Evolutionary conservation across 1,140 invertebrate species (phyloP), one percentile per base, ranked within the genome.

Genomic region (Hirudo medicinalis): DNA sequence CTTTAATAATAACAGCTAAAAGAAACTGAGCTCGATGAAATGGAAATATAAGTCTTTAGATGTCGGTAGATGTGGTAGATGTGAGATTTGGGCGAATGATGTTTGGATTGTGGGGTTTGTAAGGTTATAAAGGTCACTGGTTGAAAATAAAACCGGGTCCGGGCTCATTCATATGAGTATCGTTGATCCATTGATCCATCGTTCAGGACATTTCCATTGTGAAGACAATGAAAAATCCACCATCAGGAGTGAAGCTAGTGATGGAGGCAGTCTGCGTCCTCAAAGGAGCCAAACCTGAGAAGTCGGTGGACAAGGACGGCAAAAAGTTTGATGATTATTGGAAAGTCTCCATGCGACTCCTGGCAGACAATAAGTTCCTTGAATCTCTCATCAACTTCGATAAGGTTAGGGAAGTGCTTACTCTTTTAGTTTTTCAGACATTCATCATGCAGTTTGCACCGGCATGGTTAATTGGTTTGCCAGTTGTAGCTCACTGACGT

Each of bases 321-420:
- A 82, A 82, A 74, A 83, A 82, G 76, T 81, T 82, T 72, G 82
- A 83, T 67, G 82, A 83, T 57, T 83, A 74, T 78, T 83, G 82
- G 82, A 78, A 77, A 9, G 80, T 81, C 32, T 78, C 82, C 13
- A 81, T 82, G 76, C 80, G 78, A 75, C 76, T 83, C 73, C 76
- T 83, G 22, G 80, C 82, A 66, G 82, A 83, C 74, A 82, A 82
- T 79, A 82, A 82, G 74, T 83, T 83, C 74, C 74, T 83, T 17
- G 81, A 83, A 73, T 75, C 74, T 54, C 74, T 83, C 32, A 75
- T 78, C 25, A 76, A 75, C 15, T 83, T 77, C 76, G 81, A 83
- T 72, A 83, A 82, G 77, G 82, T 81, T 73, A 66, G 36, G 5
- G 19, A 49, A 49, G 43, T 49, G 32, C 32, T 49, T 49, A 49